Evolutionary conservation across 1,140 invertebrate genomes (phyloP).

Genomic region (Leptestheria dahalacensis): DNA sequence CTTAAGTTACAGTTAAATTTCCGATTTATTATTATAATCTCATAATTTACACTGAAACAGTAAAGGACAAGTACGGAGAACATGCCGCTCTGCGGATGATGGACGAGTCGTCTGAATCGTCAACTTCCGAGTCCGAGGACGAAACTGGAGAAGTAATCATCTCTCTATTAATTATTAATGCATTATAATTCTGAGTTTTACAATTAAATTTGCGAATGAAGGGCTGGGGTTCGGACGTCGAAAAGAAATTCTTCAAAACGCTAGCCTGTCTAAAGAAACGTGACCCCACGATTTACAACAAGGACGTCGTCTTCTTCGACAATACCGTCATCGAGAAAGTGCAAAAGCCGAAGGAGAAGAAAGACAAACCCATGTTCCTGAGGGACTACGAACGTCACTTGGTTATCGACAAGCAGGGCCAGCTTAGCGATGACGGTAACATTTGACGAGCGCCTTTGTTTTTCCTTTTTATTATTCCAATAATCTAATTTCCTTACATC

Average conservation of each 20-base stretch:
- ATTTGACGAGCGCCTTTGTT: background rate
- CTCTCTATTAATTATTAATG: background rate
- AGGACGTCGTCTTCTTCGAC: conserved; percentile 55
- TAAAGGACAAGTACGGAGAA: conserved; percentile 57
- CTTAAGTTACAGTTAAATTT: background rate
- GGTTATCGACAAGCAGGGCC: conserved; percentile 49
- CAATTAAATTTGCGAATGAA: conserved; percentile 24
- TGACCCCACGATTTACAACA: conserved; percentile 75
- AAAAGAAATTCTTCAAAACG: conserved; percentile 73
- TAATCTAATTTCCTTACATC: background rate
- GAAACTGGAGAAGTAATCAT: conserved; percentile 33
- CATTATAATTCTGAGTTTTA: background rate
- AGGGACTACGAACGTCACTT: conserved; percentile 68
- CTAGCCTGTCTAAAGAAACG: conserved; percentile 68
- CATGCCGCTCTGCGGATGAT: conserved; percentile 25
- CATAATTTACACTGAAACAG: conserved; percentile 30
- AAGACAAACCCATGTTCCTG: conserved; percentile 44
- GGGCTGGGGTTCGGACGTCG: conserved; percentile 43
- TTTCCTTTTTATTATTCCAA: too few species aligned
- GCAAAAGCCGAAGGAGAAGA: conserved; percentile 25
- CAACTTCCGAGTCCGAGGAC: conserved; percentile 38
- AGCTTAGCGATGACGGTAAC: conserved; percentile 38
- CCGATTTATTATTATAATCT: background rate
- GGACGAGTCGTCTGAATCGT: conserved; percentile 30
- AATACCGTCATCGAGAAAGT: conserved; percentile 22